Evolutionary conservation across 2,888 invertebrate genomes (phyloP).

Genomic region (Endotricha flammealis): DNA sequence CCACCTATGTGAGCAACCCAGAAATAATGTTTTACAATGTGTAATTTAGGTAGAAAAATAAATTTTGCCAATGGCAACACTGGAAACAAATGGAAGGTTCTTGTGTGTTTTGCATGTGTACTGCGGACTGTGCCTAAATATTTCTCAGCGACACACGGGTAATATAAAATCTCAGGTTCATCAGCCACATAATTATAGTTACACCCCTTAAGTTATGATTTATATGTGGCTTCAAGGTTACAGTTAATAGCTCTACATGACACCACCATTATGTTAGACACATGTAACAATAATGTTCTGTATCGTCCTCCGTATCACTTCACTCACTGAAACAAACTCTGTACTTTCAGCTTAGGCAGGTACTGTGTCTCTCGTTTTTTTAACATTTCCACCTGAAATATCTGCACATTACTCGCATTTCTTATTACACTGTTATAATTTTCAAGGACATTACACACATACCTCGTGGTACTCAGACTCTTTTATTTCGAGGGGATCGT

Average conservation of each 20-base stretch:
- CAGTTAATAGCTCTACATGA: not conserved
- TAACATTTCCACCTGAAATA: constrained; percentile 57
- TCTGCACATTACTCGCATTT: not conserved
- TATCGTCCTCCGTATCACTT: not conserved
- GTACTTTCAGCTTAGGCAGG: constrained; percentile 64
- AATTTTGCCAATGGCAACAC: too few species aligned
- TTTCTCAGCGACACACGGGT: too few species aligned
- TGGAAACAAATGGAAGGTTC: too few species aligned
- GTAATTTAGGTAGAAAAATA: too few species aligned
- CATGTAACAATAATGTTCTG: not conserved
- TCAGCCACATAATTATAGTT: too few species aligned
- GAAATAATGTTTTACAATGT: too few species aligned
- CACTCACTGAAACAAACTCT: constrained; percentile 67
- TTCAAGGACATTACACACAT: constrained; percentile 6
- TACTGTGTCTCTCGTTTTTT: constrained; percentile 53
- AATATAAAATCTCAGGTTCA: too few species aligned
- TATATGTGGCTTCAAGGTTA: too few species aligned
- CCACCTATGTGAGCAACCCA: too few species aligned
- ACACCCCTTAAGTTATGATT: too few species aligned
- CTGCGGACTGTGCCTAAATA: too few species aligned
- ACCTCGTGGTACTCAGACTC: constrained; percentile 44
- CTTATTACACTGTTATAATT: not conserved
- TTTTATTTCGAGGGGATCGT: constrained; percentile 38
- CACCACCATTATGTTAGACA: not conserved
- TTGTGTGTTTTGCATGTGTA: too few species aligned